A percentile compares a stretch with the other conserved stretches of the same genome.
Conservation (phyloP, 53 echinoderm and acorn worm species). For the Apostichopus leukothele region DNA sequence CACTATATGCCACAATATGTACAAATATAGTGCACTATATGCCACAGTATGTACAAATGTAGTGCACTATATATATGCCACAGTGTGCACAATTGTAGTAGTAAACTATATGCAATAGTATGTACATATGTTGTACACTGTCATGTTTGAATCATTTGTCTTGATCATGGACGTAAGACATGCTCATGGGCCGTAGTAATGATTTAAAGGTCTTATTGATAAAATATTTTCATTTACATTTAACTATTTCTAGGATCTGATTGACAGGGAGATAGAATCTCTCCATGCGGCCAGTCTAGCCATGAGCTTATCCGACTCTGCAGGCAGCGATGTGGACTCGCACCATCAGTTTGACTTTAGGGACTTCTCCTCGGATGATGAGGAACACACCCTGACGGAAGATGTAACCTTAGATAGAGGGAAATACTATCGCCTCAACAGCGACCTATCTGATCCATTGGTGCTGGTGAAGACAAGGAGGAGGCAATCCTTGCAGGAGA, state of each 20-base stretch:
- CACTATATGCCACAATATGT: too few species aligned
- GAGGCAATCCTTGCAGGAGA: constrained; percentile 27
- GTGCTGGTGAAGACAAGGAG: not conserved
- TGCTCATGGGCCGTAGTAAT: too few species aligned
- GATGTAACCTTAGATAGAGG: not conserved
- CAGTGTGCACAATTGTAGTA: too few species aligned
- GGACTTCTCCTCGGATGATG: not conserved
- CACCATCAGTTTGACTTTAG: constrained; percentile 5
- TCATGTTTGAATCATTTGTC: too few species aligned
- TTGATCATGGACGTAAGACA: too few species aligned
- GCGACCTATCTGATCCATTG: constrained; percentile 24
- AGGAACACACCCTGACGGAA: not conserved
- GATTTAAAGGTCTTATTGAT: not conserved
- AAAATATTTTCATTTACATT: not conserved
- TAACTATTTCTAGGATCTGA: constrained; percentile 59
- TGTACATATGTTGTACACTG: too few species aligned
- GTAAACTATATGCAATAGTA: too few species aligned
- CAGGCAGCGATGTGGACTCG: constrained; percentile 10
- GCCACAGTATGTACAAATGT: too few species aligned
- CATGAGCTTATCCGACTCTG: constrained; percentile 45
- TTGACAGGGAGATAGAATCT: constrained; percentile 81
- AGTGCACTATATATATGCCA: too few species aligned
- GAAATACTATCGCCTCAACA: not conserved
- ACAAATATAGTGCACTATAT: too few species aligned
- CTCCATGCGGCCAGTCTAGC: constrained; percentile 77